Conservation (phyloP, 2,888 invertebrate species). For the Brenthis hecate region DNA sequence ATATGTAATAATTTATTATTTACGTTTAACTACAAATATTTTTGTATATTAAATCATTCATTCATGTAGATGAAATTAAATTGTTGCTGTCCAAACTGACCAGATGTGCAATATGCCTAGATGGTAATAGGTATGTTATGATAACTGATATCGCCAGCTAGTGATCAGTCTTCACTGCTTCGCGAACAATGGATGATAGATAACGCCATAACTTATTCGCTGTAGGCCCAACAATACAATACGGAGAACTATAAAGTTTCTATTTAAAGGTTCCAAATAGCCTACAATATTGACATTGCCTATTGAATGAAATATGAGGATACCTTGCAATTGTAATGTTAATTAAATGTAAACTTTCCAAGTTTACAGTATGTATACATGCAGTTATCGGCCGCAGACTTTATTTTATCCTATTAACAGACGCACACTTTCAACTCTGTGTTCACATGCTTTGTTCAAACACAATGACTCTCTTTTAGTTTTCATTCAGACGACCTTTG, state of each 20-base stretch:
- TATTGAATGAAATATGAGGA: constrained; percentile 25
- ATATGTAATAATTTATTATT: no score
- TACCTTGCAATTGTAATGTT: constrained; percentile 26
- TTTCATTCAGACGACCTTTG: constrained; percentile 80
- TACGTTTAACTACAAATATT: no score
- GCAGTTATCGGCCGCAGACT: constrained; percentile 42
- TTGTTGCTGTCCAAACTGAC: not conserved
- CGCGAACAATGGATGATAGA: constrained; percentile 50
- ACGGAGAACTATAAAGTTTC: constrained; percentile 23
- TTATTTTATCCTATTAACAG: constrained; percentile 53
- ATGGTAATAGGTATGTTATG: constrained; percentile 4
- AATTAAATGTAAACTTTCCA: constrained; percentile 28
- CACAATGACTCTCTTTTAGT: constrained; percentile 80
- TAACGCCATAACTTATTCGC: constrained; percentile 49
- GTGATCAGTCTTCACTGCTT: constrained; percentile 12
- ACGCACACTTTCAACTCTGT: constrained; percentile 74
- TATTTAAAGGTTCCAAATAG: constrained; percentile 14
- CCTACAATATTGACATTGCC: constrained; percentile 26
- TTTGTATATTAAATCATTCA: not conserved
- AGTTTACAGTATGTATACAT: constrained; percentile 14
- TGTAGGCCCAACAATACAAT: constrained; percentile 43
- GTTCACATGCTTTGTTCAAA: constrained; percentile 78
- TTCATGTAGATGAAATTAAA: not conserved
- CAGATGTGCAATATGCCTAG: constrained; percentile 8
- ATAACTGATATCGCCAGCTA: constrained; percentile 7